Base-by-base conservation (phyloP, 2,113 vertebrate genomes). In the Ageneiosus marmoratus region DNA sequence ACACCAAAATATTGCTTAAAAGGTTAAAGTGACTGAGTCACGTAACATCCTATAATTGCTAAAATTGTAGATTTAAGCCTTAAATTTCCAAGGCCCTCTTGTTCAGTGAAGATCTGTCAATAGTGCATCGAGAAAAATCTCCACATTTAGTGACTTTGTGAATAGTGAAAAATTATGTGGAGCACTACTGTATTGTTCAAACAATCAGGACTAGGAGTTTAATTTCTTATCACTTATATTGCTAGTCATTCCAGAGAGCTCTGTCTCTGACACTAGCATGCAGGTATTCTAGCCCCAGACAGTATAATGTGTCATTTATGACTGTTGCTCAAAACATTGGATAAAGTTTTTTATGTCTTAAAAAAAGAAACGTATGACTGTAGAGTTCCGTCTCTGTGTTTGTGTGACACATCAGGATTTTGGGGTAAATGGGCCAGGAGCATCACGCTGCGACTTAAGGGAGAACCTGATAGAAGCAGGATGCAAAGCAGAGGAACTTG, bases 371-470 rank as follows among this genome's bases (percentile, higher is more conserved):
- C 16, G 3, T 46, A 4, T 60, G 55, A 20, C 24, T 60, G 16
- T 18, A 3, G 20, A 55, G 32, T 24, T 29, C 5, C 50, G 4
- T 18, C 7, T n/a, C 5, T 58, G 24, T 63, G 15, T 46, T 63
- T 29, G 24, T 84, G 32, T 67, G 22, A 34, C 6, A 12, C 51
- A 15, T 76, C 88, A 95, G 97, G 88, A 90, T 73, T 92, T 96
- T 84, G 90, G 85, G 0, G 90, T 84, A 4, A 92, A 94, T 0
- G 84, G 89, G 0, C 87, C 90, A n/a, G 85, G 88, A 29, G 88
- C 88, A 0, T 93, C 96, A 51, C 96, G 97, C 81, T 99, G 98
- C 72, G 94, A 99, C 89, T 91, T 96, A 16, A 93, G 3, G 29
- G 65, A 81, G 85, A 97, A 95, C 81, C 93, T 99, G 62, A 69